phyloP scores from a whole-genome alignment of 2,797 vertebrate genomes.

The Pangasius sanitwongsei region DNA sequence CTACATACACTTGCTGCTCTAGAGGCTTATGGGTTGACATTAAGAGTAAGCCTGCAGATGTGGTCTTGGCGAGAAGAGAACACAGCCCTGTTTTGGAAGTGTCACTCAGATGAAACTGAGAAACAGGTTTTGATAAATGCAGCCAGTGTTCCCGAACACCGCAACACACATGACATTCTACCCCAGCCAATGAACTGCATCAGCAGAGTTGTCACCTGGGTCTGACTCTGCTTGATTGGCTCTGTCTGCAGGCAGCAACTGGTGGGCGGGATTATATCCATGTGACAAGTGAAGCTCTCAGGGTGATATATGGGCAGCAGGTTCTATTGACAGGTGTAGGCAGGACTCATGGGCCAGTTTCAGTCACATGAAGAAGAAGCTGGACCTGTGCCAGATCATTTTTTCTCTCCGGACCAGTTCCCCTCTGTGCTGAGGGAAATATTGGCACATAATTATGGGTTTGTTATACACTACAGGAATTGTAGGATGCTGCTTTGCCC shows the following conservation, averaged over 20 bases:
- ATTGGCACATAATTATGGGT: slow-evolving; percentile 44
- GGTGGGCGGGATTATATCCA: background rate
- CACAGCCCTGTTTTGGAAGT: slow-evolving; percentile 18
- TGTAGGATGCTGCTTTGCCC: slow-evolving; percentile 48
- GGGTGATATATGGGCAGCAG: slow-evolving; percentile 31
- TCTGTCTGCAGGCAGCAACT: slow-evolving; percentile 17
- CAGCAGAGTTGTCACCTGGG: slow-evolving; percentile 5
- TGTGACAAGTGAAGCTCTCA: slow-evolving; percentile 13
- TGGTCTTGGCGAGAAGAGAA: slow-evolving; percentile 24
- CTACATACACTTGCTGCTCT: slow-evolving; percentile 7
- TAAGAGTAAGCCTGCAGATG: slow-evolving; percentile 23
- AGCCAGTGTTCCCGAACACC: background rate
- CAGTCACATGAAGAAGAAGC: slow-evolving; percentile 42
- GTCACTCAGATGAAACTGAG: slow-evolving; percentile 24
- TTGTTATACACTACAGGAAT: slow-evolving; percentile 39
- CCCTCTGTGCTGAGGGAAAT: slow-evolving; percentile 50
- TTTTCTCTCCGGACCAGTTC: slow-evolving; percentile 14
- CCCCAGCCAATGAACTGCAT: slow-evolving; percentile 15
- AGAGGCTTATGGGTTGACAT: slow-evolving; percentile 18
- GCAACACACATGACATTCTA: background rate
- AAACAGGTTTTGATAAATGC: slow-evolving; percentile 41
- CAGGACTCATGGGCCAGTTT: slow-evolving; percentile 40
- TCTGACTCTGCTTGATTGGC: slow-evolving; percentile 5
- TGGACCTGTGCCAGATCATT: slow-evolving; percentile 44
- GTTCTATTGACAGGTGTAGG: slow-evolving; percentile 42